phyloP scores from a whole-genome alignment of 2,113 vertebrate genomes.

The Limnothrissa miodon region DNA sequence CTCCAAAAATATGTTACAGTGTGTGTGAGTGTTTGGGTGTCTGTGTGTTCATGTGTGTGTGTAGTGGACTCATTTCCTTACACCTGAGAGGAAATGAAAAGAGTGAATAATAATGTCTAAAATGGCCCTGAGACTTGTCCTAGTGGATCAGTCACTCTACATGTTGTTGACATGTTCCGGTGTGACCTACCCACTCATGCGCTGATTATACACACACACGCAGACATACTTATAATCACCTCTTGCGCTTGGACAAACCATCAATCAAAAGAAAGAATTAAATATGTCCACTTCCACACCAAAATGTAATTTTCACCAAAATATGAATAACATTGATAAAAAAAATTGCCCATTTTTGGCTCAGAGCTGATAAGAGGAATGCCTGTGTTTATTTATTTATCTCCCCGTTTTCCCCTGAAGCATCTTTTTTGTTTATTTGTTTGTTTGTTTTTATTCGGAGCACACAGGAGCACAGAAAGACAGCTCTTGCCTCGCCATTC shows the following conservation, averaged over 20 bases:
- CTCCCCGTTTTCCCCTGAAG: neutral
- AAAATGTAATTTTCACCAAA: neutral
- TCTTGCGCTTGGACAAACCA: neutral
- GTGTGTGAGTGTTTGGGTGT: neutral
- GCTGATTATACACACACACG: no score
- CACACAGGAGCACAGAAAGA: neutral
- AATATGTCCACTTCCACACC: neutral
- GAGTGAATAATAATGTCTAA: neutral
- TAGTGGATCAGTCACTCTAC: neutral
- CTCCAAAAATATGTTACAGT: neutral
- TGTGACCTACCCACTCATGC: neutral
- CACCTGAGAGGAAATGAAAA: neutral
- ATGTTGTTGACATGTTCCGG: neutral
- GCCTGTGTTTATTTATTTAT: conserved; percentile 25
- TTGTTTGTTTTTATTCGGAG: neutral
- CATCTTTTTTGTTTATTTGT: neutral
- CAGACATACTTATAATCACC: neutral
- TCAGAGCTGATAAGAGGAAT: neutral
- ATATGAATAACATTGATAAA: neutral
- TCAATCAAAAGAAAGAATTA: neutral
- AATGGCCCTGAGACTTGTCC: neutral
- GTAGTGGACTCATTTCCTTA: neutral
- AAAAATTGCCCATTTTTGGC: neutral
- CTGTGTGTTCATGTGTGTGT: conserved; percentile 1
- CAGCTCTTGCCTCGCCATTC: neutral